Evolutionary conservation across 2,113 vertebrate species (phyloP).

Genomic region (Turnix velox): DNA sequence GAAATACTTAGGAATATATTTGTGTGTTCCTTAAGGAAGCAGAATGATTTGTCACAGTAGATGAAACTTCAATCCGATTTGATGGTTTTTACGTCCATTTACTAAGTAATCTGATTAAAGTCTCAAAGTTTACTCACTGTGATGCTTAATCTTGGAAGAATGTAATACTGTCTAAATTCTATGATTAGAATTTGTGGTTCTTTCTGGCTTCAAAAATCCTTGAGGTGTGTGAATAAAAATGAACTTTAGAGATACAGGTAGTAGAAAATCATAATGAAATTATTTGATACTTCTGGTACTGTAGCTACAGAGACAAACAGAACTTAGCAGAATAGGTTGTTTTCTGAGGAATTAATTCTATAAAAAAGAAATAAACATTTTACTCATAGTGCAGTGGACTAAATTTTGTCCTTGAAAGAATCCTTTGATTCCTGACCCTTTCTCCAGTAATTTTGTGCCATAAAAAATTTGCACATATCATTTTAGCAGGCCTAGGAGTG

Average conservation of each 20-base stretch:
- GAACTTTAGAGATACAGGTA: background rate
- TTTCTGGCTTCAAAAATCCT: background rate
- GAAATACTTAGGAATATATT: background rate
- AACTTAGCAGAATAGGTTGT: background rate
- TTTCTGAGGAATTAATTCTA: background rate
- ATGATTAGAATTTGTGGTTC: background rate
- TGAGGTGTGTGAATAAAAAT: background rate
- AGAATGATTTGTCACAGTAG: background rate
- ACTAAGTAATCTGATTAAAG: slow-evolving; percentile 6
- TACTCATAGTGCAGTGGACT: rapidly evolving
- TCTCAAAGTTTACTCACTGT: background rate
- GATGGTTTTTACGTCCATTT: background rate
- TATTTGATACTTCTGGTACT: background rate
- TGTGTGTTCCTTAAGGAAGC: background rate
- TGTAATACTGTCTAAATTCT: background rate
- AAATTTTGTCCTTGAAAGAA: background rate
- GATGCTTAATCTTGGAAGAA: background rate
- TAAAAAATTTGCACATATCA: background rate
- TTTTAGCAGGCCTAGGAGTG: background rate
- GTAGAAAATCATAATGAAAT: background rate
- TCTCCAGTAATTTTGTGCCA: background rate
- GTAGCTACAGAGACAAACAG: background rate
- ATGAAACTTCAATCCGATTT: background rate
- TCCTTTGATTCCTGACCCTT: background rate
- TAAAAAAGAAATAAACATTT: background rate